Conservation (phyloP, 2,113 vertebrate species). For the Hiodon tergisus region DNA sequence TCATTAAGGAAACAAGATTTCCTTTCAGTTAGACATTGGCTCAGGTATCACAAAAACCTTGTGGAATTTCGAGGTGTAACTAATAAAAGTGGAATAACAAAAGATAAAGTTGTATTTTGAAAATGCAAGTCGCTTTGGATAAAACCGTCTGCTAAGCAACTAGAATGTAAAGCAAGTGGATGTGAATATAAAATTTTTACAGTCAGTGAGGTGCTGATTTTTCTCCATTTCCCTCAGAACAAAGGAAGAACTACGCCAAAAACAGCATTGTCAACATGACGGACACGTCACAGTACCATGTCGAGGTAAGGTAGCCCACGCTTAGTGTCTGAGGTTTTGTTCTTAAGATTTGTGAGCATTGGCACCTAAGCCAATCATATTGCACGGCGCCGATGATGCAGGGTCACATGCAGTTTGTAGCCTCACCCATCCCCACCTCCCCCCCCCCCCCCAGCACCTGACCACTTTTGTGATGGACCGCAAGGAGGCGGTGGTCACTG, state of each 20-base stretch:
- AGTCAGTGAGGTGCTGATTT: neutral
- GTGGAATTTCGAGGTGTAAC: too few species aligned
- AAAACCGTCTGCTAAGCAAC: too few species aligned
- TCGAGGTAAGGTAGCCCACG: constrained; percentile 72
- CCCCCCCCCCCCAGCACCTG: constrained; percentile 69
- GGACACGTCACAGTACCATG: constrained; percentile 81
- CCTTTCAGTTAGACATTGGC: too few species aligned
- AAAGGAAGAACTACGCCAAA: constrained; percentile 80
- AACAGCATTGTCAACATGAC: constrained; percentile 80
- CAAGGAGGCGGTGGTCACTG: constrained; percentile 86
- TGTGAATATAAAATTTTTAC: neutral
- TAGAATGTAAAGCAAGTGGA: too few species aligned
- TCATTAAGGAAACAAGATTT: too few species aligned
- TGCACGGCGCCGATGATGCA: neutral
- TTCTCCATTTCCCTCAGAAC: constrained; percentile 63
- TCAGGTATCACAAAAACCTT: too few species aligned
- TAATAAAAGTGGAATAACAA: too few species aligned
- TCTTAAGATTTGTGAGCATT: neutral
- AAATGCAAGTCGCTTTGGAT: too few species aligned
- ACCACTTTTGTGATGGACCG: constrained; percentile 92
- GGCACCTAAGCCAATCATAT: neutral
- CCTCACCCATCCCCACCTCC: neutral
- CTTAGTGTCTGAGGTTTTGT: neutral
- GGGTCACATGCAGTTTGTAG: neutral
- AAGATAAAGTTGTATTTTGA: too few species aligned